Base-by-base conservation (phyloP, 2,113 vertebrate genomes). In the Phylloscopus trochiloides region DNA sequence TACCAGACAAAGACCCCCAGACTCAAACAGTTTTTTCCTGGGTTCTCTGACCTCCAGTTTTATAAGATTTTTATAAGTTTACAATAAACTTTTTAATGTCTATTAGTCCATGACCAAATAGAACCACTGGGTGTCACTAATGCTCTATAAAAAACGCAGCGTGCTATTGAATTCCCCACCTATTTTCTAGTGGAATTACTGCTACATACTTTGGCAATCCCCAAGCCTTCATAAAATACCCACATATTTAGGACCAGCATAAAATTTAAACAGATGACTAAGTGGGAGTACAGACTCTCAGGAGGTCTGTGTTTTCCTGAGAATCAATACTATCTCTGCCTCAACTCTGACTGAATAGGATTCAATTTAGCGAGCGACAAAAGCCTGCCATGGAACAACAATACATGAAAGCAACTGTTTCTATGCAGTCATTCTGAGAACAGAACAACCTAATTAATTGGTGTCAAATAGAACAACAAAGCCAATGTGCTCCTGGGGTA, bases 81-180 rank as follows among this genome's bases (percentile, higher is more conserved):
- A 70, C 0, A 7, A 3, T 17, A 45, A 75, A 34, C 28, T 32
- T 59, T 43, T 15, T 8, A 3, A 22, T 9, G 6, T 16, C 6
- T 73, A 22, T 85, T 45, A 13, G 20, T 70, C 29, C 21, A 61
- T 54, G 83, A 63, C 34, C 2, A 0, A 86, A 50, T 24, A 20
- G 1, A 68, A 74, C 96, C 97, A 97, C 96, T 63, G 58, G 97
- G 86, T 97, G 97, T 90, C 97, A 93, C 81, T 85, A 65, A 90
- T 7, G 78, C 66, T 92, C 96, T 38, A 95, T 11, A 18, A 68
- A 80, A 72, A 63, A 12, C 1, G 2, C 36, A 86, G 26, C 10
- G 1, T 14, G 1, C 38, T 4, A 17, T 0, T 21, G 32, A 29
- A 12, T 57, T 71, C 84, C n/a, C 34, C 18, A 12, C 1, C 2